Evolutionary conservation across 2,113 vertebrate species (phyloP).

Genomic region (Anolis sagrei): DNA sequence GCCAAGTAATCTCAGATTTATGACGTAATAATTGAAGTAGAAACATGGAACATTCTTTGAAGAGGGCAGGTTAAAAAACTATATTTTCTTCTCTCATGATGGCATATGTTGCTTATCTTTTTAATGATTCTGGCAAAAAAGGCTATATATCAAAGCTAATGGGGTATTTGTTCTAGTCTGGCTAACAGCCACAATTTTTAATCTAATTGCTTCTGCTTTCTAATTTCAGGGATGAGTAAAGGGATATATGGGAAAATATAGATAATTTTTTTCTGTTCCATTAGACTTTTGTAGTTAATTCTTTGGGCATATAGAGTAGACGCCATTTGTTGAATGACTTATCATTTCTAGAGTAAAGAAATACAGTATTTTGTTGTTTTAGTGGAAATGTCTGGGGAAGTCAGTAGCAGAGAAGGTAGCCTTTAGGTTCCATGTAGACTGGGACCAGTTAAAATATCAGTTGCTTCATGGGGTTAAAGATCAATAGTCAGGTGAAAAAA

Average conservation of each 20-base stretch:
- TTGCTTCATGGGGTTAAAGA: not conserved
- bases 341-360: not conserved
- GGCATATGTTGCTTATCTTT: not conserved
- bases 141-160: slow-evolving; percentile 23
- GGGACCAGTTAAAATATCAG: not conserved
- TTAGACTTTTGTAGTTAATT: slow-evolving; percentile 26
- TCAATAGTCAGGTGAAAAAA: not conserved
- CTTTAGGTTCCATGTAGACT: not conserved
- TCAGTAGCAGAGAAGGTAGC: not conserved
- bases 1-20: slow-evolving; percentile 45
- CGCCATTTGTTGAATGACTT: not conserved
- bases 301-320: slow-evolving; percentile 30
- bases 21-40: slow-evolving; percentile 43
- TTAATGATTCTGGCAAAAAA: slow-evolving; percentile 44
- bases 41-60: slow-evolving; percentile 35
- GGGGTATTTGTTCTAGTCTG: slow-evolving; percentile 42
- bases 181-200: slow-evolving; percentile 35
- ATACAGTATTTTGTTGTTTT: not conserved
- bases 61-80: slow-evolving; percentile 40
- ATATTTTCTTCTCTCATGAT: not conserved
- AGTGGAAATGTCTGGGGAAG: not conserved
- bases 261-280: slow-evolving; percentile 42
- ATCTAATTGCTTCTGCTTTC: slow-evolving; percentile 56
- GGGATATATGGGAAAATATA: slow-evolving; percentile 41
- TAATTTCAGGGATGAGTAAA: slow-evolving; percentile 53